Percentiles rank a stretch among this genome's conserved stretches.
These are phyloP conservation scores for Beroe ovata DNA, from an alignment of 37 sponge, comb jelly and placozoan species.

Conservation along the genomic window DNA sequence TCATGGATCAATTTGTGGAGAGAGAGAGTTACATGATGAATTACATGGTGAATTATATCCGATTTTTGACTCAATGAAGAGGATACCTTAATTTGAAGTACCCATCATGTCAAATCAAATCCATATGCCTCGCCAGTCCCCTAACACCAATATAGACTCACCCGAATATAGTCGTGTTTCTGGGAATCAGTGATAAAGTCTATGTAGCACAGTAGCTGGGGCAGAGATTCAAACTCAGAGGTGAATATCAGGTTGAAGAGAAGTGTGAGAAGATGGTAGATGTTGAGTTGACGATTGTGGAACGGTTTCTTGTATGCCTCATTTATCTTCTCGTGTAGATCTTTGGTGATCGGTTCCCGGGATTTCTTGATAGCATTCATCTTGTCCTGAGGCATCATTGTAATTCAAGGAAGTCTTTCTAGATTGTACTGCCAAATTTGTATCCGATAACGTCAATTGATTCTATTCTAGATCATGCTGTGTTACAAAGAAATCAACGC, in stretches of 20 bases:
- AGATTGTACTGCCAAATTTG: too few species aligned
- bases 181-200: neutral
- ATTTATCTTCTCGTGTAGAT: neutral
- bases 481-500: too few species aligned
- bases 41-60: neutral
- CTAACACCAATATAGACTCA: too few species aligned
- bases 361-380: neutral
- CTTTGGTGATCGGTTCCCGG: neutral
- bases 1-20: too few species aligned
- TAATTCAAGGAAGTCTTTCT: too few species aligned
- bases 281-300: neutral
- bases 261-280: conserved; percentile 50
- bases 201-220: neutral
- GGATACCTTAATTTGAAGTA: too few species aligned
- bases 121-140: too few species aligned
- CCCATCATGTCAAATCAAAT: too few species aligned
- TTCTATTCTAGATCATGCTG: too few species aligned
- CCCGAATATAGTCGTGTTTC: neutral
- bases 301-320: neutral
- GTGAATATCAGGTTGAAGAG: conserved; percentile 62
- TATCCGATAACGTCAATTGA: too few species aligned
- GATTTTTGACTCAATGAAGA: too few species aligned
- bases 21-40: neutral
- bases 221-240: neutral
- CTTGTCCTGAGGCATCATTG: conserved; percentile 29